Percentiles rank a stretch among this genome's conserved stretches.
Evolutionary conservation across 1,140 invertebrate species (phyloP).

Genomic region (Sipha flava): DNA sequence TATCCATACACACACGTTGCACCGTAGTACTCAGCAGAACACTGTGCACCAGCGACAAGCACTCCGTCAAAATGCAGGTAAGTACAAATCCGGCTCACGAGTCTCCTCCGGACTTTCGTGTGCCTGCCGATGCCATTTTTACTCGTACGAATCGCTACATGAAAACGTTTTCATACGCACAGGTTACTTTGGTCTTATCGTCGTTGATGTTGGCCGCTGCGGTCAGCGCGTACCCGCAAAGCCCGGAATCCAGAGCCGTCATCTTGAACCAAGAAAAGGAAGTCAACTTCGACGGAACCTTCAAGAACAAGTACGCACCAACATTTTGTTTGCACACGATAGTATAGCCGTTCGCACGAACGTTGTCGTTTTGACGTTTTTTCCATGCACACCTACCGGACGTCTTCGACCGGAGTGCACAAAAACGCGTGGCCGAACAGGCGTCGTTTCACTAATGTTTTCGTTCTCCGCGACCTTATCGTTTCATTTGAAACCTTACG

Average conservation of each 20-base stretch:
- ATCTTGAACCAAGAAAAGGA: slow-evolving; percentile 8
- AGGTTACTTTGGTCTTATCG: not conserved
- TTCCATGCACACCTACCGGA: too few species aligned
- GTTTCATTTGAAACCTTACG: too few species aligned
- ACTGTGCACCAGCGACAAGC: not conserved
- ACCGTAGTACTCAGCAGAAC: not conserved
- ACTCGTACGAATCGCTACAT: too few species aligned
- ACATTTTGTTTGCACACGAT: too few species aligned
- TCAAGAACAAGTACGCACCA: slow-evolving; percentile 22
- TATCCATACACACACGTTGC: not conserved
- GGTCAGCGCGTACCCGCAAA: not conserved
- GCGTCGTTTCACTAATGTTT: too few species aligned
- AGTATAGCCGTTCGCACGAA: too few species aligned
- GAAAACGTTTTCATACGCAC: not conserved
- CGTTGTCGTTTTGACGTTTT: too few species aligned
- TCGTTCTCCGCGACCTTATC: too few species aligned
- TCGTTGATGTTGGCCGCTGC: not conserved
- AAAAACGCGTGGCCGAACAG: too few species aligned
- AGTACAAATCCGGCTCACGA: not conserved
- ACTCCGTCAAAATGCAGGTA: slow-evolving; percentile 17
- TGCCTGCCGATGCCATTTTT: too few species aligned
- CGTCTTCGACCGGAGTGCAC: too few species aligned
- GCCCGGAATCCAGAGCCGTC: not conserved
- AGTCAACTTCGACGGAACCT: slow-evolving; percentile 48
- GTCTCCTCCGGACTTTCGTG: too few species aligned